Evolutionary conservation across 2,888 invertebrate genomes (phyloP).

Genomic region (Trissoscelio sp.): DNA sequence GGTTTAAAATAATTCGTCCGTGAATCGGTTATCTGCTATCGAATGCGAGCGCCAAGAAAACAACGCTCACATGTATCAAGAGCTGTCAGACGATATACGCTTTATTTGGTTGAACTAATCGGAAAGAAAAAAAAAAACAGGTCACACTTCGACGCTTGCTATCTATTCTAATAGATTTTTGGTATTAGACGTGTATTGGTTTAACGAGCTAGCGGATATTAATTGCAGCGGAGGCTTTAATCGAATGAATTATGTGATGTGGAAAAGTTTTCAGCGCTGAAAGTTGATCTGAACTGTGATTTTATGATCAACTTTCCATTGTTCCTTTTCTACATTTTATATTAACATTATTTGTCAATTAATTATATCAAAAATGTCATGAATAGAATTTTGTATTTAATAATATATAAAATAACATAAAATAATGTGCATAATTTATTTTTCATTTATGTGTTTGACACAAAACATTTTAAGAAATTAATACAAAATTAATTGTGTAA

Average conservation of each 20-base stretch:
- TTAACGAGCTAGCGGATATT: constrained; percentile 8
- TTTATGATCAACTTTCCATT: no score
- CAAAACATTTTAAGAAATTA: no score
- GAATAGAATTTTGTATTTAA: no score
- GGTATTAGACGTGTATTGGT: constrained; percentile 26
- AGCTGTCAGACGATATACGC: constrained; percentile 10
- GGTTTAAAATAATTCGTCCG: constrained; percentile 43
- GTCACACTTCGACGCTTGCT: constrained; percentile 28
- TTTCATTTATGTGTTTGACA: no score
- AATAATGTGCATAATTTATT: no score
- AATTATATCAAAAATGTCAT: no score
- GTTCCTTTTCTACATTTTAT: no score
- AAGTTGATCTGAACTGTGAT: no score
- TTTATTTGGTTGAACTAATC: constrained; percentile 28
- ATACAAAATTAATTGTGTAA: no score
- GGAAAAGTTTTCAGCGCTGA: constrained; percentile 24
- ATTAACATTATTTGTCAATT: no score
- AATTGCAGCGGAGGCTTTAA: constrained; percentile 19
- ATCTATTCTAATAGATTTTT: constrained; percentile 18
- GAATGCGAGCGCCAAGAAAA: constrained; percentile 24
- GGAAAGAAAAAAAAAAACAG: constrained; percentile 22
- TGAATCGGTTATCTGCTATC: constrained; percentile 37
- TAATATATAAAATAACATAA: no score
- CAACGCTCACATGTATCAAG: constrained; percentile 29
- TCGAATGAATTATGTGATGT: constrained; percentile 1